Base-by-base conservation (phyloP, 2,888 invertebrate genomes). In the Chalcosyrphus nemorum region DNA sequence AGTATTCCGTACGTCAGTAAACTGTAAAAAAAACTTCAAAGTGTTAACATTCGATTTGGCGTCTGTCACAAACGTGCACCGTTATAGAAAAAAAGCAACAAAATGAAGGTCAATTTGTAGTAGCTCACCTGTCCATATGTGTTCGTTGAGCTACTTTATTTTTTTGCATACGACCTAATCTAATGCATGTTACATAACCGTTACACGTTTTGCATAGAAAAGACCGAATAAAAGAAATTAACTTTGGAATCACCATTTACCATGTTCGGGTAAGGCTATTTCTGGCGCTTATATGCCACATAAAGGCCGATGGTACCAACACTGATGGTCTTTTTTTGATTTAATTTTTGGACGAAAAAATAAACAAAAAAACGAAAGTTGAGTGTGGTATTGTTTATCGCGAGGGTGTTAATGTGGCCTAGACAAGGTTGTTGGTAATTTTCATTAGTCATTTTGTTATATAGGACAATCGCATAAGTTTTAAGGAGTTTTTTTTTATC, bases 131-230 rank as follows among this genome's bases (percentile, higher is more conserved):
- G 81, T 35, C 35, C 50, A 68, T n/a, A 57, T 63, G 43, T 43
- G 35, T 68, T 29, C 43, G 56, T 21, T 71, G 65, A 66, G 45
- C 76, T 81, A 81, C 65, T 66, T 76, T 65, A 76, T 81, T 66
- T 76, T 65, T 81, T 81, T 29, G 59, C 75, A 59, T 76, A 57
- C 76, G 81, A 66, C 76, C 81, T 38, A 81, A 76, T 81, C 81
- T 81, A 81, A 76, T 71, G 47, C 66, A 61, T 1, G 21, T 82
- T 82, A 63, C 82, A 72, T 72, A 77, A 82, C 54, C 27, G 68
- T 78, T 82, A 82, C 78, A 82, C 77, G 78, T 63, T 82, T 82
- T 77, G 82, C 78, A 82, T 82, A 82, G 50, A 56, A 70, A 77
- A 66, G 47, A 43, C 1, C 45, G 45, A 13, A 32, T 11, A 11